Percentiles rank a stretch among this genome's conserved stretches.
phyloP scores from a whole-genome alignment of 1,140 invertebrate genomes.

The Drosophila navojoa region DNA sequence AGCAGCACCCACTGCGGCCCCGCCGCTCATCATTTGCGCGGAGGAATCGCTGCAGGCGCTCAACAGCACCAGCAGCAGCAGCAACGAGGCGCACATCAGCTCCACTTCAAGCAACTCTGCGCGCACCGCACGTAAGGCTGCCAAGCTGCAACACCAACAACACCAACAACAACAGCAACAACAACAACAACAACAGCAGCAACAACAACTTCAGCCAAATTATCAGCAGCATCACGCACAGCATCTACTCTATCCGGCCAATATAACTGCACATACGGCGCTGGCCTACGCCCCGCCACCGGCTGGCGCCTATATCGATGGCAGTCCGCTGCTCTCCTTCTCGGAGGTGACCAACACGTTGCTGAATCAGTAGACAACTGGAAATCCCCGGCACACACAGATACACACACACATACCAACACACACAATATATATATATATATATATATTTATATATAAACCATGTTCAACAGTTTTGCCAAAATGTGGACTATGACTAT shows the following conservation, averaged over 20 bases:
- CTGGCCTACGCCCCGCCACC: conserved; percentile 74
- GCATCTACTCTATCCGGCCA: conserved; percentile 85
- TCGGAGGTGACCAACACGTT: conserved; percentile 92
- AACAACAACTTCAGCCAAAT: conserved; percentile 53
- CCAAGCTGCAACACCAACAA: conserved; percentile 58
- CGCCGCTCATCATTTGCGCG: conserved; percentile 61
- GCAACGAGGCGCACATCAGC: conserved; percentile 25
- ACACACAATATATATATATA: conserved; percentile 27
- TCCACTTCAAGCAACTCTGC: conserved; percentile 42
- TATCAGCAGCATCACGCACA: conserved; percentile 80
- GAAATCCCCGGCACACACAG: conserved; percentile 2
- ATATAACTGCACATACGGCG: conserved; percentile 85
- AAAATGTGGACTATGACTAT: conserved; percentile 84
- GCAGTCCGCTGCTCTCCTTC: conserved; percentile 92
- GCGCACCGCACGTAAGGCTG: conserved; percentile 52
- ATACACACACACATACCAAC: conserved; percentile 30
- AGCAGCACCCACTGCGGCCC: conserved; percentile 37
- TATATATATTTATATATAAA: conserved; percentile 39
- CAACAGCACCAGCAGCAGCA: conserved; percentile 1
- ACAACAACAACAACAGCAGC: conserved; percentile 46
- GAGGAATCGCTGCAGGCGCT: conserved; percentile 40
- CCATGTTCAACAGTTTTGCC: conserved; percentile 78
- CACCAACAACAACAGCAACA: conserved; percentile 57
- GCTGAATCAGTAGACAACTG: conserved; percentile 87
- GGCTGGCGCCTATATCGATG: conserved; percentile 86